Conservation (phyloP, 2,888 invertebrate species). For the Pegoplata infirma region DNA sequence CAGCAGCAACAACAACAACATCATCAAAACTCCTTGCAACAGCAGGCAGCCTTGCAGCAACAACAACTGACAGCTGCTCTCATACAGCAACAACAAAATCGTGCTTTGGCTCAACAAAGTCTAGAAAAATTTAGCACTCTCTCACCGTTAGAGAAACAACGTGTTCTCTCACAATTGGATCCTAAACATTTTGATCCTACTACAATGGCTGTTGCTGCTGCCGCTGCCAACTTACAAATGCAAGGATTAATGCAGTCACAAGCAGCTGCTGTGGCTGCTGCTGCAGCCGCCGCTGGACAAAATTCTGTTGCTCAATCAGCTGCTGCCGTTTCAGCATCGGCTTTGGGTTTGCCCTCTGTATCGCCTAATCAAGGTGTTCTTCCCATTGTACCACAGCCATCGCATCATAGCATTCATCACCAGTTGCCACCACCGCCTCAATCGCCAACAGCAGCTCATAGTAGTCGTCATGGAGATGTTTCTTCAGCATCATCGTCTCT, state of each 20-base stretch:
- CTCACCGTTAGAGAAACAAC: constrained; percentile 80
- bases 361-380: constrained; percentile 44
- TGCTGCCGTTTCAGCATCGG: constrained; percentile 61
- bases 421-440: constrained; percentile 74
- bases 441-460: constrained; percentile 70
- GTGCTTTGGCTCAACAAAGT: constrained; percentile 81
- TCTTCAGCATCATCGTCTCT: constrained; percentile 65
- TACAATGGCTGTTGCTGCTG: constrained; percentile 72
- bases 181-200: constrained; percentile 77
- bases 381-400: constrained; percentile 22
- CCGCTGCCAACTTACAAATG: constrained; percentile 74
- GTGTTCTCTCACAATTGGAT: constrained; percentile 79
- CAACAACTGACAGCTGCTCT: constrained; percentile 83
- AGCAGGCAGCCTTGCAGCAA: constrained; percentile 78
- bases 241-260: constrained; percentile 73
- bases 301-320: constrained; percentile 50
- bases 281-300: constrained; percentile 65
- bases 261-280: constrained; percentile 73
- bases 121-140: constrained; percentile 82
- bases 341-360: constrained; percentile 40
- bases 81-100: constrained; percentile 83
- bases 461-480: constrained; percentile 29
- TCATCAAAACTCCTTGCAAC: constrained; percentile 66
- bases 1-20: constrained; percentile 66
- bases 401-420: constrained; percentile 59